Conservation (phyloP, 2,113 vertebrate genomes). For the Tupaia chinensis region DNA sequence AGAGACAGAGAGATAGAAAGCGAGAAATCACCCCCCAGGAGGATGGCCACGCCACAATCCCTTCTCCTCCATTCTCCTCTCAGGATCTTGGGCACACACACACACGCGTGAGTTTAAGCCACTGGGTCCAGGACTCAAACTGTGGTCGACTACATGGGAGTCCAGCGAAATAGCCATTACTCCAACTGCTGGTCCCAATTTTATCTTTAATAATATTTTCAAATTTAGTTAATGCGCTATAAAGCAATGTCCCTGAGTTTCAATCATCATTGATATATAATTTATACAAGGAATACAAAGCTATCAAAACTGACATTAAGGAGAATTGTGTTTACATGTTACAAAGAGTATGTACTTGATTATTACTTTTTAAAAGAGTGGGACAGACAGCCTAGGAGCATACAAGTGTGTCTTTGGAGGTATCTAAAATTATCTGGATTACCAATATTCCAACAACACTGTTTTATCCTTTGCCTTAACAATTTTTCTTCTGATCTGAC, state of each 20-base stretch:
- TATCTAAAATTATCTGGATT: neutral
- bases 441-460: neutral
- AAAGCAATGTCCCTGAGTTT: neutral
- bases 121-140: too few species aligned
- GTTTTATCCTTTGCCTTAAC: neutral
- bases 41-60: too few species aligned
- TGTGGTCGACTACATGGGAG: too few species aligned
- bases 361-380: slow-evolving; percentile 13
- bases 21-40: too few species aligned
- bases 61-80: too few species aligned
- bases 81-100: too few species aligned
- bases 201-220: neutral
- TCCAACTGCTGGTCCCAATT: neutral
- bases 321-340: neutral
- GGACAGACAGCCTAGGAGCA: neutral
- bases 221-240: neutral
- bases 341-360: neutral
- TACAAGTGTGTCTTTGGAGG: neutral
- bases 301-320: neutral
- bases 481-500: neutral
- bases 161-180: too few species aligned
- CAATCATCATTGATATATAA: neutral
- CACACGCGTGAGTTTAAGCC: too few species aligned
- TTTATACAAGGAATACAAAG: neutral
- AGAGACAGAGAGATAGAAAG: too few species aligned